A percentile compares a stretch with the other conserved stretches of the same genome.
Evolutionary conservation across 2,797 vertebrate genomes (phyloP).

Genomic region (Periophthalmus magnuspinnatus): DNA sequence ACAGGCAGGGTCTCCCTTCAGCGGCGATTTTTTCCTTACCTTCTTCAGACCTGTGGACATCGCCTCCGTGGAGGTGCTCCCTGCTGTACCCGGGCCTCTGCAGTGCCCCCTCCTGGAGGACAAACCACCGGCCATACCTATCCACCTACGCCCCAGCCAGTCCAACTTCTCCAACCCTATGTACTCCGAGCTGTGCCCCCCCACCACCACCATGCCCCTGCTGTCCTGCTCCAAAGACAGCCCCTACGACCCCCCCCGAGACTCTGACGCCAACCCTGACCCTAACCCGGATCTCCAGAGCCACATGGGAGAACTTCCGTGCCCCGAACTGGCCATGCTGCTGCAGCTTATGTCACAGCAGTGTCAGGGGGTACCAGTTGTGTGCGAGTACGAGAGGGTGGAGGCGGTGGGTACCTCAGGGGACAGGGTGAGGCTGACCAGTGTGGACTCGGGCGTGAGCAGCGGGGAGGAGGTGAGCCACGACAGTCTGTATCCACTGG

Average conservation of each 20-base stretch:
- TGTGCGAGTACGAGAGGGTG: constrained; percentile 51
- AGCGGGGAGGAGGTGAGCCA: constrained; percentile 44
- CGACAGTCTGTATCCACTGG: constrained; percentile 38
- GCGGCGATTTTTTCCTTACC: constrained; percentile 27
- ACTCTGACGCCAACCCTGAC: not conserved
- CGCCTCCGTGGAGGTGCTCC: constrained; percentile 43
- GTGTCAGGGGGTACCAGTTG: constrained; percentile 3
- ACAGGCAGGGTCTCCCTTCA: constrained; percentile 57
- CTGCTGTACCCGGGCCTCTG: not conserved
- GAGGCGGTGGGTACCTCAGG: constrained; percentile 1
- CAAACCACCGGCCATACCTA: not conserved
- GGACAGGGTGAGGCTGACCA: constrained; percentile 31
- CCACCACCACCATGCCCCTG: constrained; percentile 33
- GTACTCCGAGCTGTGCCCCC: constrained; percentile 50
- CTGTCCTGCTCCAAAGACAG: constrained; percentile 44
- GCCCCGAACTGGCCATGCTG: not conserved
- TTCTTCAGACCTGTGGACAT: constrained; percentile 22
- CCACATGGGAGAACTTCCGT: not conserved
- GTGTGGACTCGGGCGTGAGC: constrained; percentile 50
- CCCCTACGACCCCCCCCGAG: constrained; percentile 39
- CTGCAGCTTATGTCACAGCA: constrained; percentile 17
- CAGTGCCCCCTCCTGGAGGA: constrained; percentile 2
- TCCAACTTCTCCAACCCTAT: constrained; percentile 66
- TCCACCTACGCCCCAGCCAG: constrained; percentile 7
- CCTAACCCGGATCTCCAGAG: constrained; percentile 4